Evolutionary conservation across 1,140 invertebrate species (phyloP).

Genomic region (Ladona fulva): DNA sequence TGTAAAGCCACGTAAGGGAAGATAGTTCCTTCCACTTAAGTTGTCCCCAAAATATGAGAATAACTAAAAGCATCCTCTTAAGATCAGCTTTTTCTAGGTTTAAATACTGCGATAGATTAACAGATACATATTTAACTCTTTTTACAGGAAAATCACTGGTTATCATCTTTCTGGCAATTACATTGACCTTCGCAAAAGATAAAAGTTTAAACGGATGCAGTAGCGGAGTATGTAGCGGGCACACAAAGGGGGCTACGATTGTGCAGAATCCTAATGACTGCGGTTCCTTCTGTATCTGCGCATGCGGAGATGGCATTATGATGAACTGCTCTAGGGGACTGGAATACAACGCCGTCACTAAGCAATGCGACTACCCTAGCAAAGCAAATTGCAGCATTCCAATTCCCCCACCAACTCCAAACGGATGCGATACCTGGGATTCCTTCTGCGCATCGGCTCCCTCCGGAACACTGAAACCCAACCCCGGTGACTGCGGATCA

Average conservation of each 20-base stretch:
- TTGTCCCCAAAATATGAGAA: too few relatives aligned
- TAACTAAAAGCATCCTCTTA: too few relatives aligned
- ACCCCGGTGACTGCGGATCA: conserved; percentile 23
- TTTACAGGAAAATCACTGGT: too few relatives aligned
- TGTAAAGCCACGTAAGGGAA: too few relatives aligned
- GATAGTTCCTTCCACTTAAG: too few relatives aligned
- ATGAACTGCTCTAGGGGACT: conserved; percentile 20
- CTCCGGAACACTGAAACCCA: background rate
- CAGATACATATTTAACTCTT: too few relatives aligned
- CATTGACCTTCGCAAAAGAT: too few relatives aligned
- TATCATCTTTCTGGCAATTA: too few relatives aligned
- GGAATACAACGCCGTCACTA: conserved; percentile 22
- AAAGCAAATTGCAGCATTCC: conserved; percentile 10
- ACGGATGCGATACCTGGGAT: background rate
- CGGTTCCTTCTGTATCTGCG: conserved; percentile 31
- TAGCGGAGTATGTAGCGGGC: too few relatives aligned
- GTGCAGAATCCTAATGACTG: conserved; percentile 27
- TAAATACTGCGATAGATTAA: too few relatives aligned
- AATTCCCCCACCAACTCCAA: background rate
- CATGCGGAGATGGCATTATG: conserved; percentile 23
- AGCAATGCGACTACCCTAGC: conserved; percentile 27
- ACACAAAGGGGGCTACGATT: background rate
- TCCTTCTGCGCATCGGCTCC: background rate
- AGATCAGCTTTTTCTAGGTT: too few relatives aligned
- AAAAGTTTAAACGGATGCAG: too few relatives aligned